Evolutionary conservation across 64 coral and sea anemone genomes (phyloP).

Genomic region (Platygyra sinensis): DNA sequence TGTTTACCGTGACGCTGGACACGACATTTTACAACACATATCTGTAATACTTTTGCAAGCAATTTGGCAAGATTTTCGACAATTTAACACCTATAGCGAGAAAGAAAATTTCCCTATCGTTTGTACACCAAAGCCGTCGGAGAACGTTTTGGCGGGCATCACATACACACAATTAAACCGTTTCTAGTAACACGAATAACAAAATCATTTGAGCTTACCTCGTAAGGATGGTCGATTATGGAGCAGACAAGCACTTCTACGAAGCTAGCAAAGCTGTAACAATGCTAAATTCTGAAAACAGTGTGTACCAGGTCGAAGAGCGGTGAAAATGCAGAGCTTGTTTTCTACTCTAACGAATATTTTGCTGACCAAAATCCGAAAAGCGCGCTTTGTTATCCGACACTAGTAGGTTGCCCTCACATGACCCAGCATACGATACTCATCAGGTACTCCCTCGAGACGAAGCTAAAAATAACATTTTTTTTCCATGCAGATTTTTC

Average conservation of each 20-base stretch:
- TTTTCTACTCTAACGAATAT: background rate
- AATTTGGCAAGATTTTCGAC: background rate
- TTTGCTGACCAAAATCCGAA: background rate
- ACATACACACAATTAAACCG: background rate
- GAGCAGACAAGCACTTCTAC: background rate
- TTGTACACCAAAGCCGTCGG: background rate
- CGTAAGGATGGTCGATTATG: background rate
- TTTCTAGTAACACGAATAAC: background rate
- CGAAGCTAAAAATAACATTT: background rate
- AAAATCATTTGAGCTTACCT: background rate
- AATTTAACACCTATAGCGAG: background rate
- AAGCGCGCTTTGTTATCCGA: constrained; percentile 16
- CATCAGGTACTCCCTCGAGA: background rate
- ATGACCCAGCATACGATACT: constrained; percentile 21
- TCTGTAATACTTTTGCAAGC: background rate
- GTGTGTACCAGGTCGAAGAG: background rate
- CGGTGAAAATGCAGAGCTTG: background rate
- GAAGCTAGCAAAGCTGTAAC: background rate
- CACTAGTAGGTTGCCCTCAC: background rate
- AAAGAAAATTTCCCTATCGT: background rate
- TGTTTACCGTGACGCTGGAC: background rate
- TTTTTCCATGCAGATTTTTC: background rate
- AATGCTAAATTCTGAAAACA: background rate
- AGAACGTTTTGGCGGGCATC: background rate
- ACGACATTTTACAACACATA: background rate